Base-by-base conservation (phyloP, 2,113 vertebrate genomes). In the Pandion haliaetus region DNA sequence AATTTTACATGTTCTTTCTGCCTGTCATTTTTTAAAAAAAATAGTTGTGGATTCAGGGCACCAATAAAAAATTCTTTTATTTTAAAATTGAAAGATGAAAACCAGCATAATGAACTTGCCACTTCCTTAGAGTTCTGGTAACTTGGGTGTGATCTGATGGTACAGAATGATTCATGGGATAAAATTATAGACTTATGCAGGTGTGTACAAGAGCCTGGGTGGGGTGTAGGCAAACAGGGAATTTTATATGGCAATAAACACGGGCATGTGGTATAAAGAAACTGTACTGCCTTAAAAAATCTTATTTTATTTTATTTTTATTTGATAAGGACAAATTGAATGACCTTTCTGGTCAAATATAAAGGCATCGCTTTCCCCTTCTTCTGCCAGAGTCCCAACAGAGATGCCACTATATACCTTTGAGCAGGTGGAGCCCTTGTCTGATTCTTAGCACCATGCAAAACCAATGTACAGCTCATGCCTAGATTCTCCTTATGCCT, bases 111-210 rank as follows among this genome's bases (percentile, higher is more conserved):
- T 95, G 93, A 97, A 95, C 94, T 95, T 81, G 90, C 97, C 91
- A 72, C 86, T 97, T 98, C 97, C 97, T 97, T 93, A 57, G 87
- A 96, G 95, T 97, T 97, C 98, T 97, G 74, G 97, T 97, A 97
- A 98, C 95, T 96, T 97, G 98, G 98, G 98, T 97, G 98, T 98
- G 97, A 98, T 95, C 91, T 66, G 93, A 94, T 96, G 96, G 96
- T 93, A 86, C 85, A 88, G 88, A 96, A 93, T 98, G 98, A 98
- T 97, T 98, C 98, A 98, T 80, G 91, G 95, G 50, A 93, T 96
- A 94, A 98, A 98, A 98, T 98, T 98, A 98, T 96, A 98, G 93
- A 96, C 97, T 97, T 63, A 71, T 85, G 88, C 98, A 98, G 98
- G 98, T 98, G 98, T 94, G 97, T 97, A 96, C 98, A 98, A 83